Evolutionary conservation across 2,888 invertebrate genomes (phyloP).

Genomic region (Tupiocoris notatus): DNA sequence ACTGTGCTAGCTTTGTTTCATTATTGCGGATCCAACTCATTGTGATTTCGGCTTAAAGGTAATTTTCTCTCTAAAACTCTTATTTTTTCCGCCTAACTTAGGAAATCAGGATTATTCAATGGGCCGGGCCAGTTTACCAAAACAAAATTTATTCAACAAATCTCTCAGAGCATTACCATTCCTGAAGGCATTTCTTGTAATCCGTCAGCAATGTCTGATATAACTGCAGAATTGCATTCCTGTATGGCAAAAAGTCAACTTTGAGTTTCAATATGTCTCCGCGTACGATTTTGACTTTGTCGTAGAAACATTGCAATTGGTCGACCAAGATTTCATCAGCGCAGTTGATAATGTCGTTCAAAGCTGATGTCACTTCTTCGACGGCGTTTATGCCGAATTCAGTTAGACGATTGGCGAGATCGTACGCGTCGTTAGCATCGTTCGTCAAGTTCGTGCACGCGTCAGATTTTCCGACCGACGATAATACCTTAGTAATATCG

Average conservation of each 20-base stretch:
- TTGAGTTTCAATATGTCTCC: background rate
- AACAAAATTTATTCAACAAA: too few species aligned
- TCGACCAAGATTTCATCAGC: background rate
- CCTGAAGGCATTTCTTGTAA: background rate
- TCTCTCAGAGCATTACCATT: background rate
- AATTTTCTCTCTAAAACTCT: too few species aligned
- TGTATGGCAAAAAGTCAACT: background rate
- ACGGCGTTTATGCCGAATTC: background rate
- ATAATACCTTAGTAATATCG: background rate
- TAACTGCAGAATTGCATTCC: background rate
- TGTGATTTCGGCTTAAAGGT: too few species aligned
- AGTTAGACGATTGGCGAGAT: background rate
- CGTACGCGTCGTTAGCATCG: background rate
- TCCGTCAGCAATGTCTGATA: background rate
- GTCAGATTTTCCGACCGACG: background rate
- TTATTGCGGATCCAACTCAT: too few species aligned
- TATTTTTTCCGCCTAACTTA: too few species aligned
- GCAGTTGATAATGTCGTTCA: background rate
- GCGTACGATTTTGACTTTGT: background rate
- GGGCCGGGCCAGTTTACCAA: too few species aligned
- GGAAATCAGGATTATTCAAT: too few species aligned
- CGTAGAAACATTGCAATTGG: background rate
- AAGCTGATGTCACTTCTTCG: background rate
- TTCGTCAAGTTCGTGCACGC: background rate
- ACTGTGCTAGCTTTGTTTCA: too few species aligned